phyloP scores from a whole-genome alignment of 2,113 vertebrate genomes.

The Conger conger region DNA sequence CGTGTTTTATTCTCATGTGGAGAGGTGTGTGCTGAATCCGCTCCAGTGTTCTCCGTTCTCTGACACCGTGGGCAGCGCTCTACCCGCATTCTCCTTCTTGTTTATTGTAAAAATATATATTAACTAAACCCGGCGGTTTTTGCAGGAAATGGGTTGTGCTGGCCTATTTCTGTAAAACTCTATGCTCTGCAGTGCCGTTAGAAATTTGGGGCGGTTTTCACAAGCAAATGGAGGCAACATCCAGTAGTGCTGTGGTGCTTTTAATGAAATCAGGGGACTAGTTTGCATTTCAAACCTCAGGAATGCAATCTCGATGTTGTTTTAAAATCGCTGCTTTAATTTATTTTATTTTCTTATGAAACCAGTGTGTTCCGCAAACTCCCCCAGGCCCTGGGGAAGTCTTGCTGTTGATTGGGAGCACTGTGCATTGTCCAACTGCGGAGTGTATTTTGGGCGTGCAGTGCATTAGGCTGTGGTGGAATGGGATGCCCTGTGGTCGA shows the following conservation, averaged over 20 bases:
- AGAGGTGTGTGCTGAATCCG: constrained; percentile 32
- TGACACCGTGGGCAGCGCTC: constrained; percentile 24
- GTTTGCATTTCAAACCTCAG: constrained; percentile 51
- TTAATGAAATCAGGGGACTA: constrained; percentile 69
- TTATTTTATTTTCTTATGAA: constrained; percentile 50
- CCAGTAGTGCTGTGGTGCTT: constrained; percentile 61
- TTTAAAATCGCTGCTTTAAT: constrained; percentile 32
- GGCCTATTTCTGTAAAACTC: constrained; percentile 59
- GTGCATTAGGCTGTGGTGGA: constrained; percentile 43
- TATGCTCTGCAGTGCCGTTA: constrained; percentile 60
- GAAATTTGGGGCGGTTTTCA: constrained; percentile 60
- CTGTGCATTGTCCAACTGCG: neutral
- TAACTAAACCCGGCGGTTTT: constrained; percentile 62
- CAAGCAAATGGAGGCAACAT: constrained; percentile 64
- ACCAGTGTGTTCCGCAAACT: constrained; percentile 46
- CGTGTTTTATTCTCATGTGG: neutral
- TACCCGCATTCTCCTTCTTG: constrained; percentile 55
- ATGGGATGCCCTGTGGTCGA: neutral
- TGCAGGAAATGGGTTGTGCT: constrained; percentile 62
- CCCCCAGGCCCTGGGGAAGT: constrained; percentile 37
- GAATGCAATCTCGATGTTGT: constrained; percentile 53
- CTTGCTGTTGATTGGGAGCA: neutral
- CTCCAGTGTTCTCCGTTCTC: constrained; percentile 47
- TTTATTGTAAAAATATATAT: constrained; percentile 70
- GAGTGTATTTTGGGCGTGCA: neutral